phyloP scores from a whole-genome alignment of 2,888 invertebrate genomes.

The Noctua janthe region DNA sequence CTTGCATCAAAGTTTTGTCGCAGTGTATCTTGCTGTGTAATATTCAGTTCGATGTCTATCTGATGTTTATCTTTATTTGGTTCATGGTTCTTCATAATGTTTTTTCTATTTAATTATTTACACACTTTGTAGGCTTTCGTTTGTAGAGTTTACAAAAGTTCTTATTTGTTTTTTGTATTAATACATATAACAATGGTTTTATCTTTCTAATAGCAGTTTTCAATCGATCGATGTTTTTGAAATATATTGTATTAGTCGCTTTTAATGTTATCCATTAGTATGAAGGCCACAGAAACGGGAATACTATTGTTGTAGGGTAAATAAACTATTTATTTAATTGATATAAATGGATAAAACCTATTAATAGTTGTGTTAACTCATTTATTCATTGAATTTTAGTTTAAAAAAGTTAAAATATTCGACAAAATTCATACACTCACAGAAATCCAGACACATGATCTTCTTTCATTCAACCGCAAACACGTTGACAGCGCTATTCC shows the following conservation, averaged over 20 bases:
- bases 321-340: neutral
- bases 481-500: neutral
- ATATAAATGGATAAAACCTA: neutral
- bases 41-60: neutral
- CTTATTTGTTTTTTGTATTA: neutral
- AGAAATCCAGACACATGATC: neutral
- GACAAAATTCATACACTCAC: neutral
- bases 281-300: neutral
- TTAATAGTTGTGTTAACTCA: neutral
- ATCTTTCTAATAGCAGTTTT: constrained; percentile 13
- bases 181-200: constrained; percentile 12
- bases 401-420: neutral
- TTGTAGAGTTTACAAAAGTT: neutral
- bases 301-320: neutral
- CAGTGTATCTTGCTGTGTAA: constrained; percentile 6
- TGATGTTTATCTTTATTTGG: constrained; percentile 37
- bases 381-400: neutral
- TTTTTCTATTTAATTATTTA: constrained; percentile 12
- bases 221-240: neutral
- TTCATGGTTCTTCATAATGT: neutral
- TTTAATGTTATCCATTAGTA: constrained; percentile 11
- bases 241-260: constrained; percentile 8
- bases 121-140: neutral
- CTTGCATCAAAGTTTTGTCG: constrained; percentile 22
- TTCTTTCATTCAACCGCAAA: neutral